Conservation (phyloP, 2,797 vertebrate genomes). For the Sebastes taczanowskii region DNA sequence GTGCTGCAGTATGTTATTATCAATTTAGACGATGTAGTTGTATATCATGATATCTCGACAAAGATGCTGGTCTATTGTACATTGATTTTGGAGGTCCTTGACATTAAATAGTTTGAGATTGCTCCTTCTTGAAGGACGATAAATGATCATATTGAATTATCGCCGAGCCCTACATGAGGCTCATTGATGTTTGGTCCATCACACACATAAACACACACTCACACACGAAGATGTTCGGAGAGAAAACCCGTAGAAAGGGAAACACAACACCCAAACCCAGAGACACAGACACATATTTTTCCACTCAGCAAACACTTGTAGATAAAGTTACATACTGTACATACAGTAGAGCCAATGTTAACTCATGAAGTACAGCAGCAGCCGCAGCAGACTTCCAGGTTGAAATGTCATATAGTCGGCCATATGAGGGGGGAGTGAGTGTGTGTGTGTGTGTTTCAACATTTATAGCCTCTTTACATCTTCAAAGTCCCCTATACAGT, state of each 20-base stretch:
- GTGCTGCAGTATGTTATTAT: too few relatives aligned
- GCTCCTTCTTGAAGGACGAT: too few relatives aligned
- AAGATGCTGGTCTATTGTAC: too few relatives aligned
- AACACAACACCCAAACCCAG: not conserved
- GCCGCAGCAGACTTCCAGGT: not conserved
- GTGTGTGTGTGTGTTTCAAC: not conserved
- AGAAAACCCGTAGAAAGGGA: not conserved
- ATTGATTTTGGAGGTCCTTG: too few relatives aligned
- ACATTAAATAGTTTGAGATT: too few relatives aligned
- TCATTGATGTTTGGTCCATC: too few relatives aligned
- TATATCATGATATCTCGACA: too few relatives aligned
- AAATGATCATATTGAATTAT: too few relatives aligned
- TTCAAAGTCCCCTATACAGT: constrained; percentile 7
- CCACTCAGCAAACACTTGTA: not conserved
- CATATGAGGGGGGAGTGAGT: not conserved
- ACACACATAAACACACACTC: too few relatives aligned
- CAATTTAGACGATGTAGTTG: too few relatives aligned
- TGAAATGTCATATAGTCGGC: constrained; percentile 7
- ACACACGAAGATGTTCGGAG: not conserved
- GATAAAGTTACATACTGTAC: not conserved
- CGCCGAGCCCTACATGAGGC: too few relatives aligned
- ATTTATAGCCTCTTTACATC: constrained; percentile 30
- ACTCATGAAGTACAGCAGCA: not conserved
- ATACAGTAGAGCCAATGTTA: not conserved
- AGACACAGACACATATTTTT: not conserved